phyloP scores from a whole-genome alignment of 1,140 invertebrate genomes.

The Drosophila auraria region DNA sequence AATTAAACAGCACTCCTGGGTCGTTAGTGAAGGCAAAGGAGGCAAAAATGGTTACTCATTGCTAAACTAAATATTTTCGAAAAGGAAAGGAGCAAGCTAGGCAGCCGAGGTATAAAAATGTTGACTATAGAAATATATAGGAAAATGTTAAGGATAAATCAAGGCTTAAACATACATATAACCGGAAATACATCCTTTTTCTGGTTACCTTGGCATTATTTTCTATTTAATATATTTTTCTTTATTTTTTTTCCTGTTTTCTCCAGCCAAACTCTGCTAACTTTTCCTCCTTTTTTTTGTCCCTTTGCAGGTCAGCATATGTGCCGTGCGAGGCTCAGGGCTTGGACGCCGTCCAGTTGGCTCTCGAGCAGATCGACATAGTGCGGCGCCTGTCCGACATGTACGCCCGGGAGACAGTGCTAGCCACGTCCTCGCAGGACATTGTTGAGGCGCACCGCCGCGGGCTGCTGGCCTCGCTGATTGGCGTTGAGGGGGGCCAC shows the following conservation, averaged over 20 bases:
- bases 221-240: no score
- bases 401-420: constrained; percentile 89
- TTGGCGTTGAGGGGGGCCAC: constrained; percentile 95
- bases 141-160: no score
- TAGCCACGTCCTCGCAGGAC: constrained; percentile 90
- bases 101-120: no score
- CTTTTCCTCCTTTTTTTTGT: constrained; percentile 16
- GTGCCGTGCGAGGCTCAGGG: constrained; percentile 93
- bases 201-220: background rate
- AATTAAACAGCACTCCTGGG: constrained; percentile 21
- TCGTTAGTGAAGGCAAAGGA: background rate
- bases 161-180: background rate
- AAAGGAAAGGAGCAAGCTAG: no score
- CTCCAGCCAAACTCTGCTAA: constrained; percentile 11
- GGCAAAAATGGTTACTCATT: background rate
- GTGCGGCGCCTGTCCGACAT: constrained; percentile 93
- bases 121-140: no score
- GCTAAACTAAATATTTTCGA: background rate
- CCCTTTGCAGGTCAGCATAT: constrained; percentile 91
- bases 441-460: constrained; percentile 91
- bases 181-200: no score
- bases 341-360: constrained; percentile 93
- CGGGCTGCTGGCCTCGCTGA: constrained; percentile 92
- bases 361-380: constrained; percentile 95
- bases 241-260: no score